Evolutionary conservation across 2,113 vertebrate species (phyloP).

Genomic region (Oryzias javanicus): DNA sequence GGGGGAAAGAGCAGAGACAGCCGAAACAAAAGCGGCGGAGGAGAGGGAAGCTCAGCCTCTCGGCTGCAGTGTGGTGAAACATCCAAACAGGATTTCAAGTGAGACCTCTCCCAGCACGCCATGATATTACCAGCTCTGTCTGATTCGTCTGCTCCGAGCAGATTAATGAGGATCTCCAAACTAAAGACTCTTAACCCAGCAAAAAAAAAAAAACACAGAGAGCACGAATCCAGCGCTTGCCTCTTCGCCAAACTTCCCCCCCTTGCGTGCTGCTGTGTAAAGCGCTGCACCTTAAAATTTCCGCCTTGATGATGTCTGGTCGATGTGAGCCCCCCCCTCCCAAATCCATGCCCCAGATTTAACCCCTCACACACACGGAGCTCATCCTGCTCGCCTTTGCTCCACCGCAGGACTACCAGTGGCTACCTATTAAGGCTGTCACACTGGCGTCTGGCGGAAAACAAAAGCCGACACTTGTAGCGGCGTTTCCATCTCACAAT

Average conservation of each 20-base stretch:
- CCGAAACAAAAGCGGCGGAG: slow-evolving; percentile 56
- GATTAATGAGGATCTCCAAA: slow-evolving; percentile 66
- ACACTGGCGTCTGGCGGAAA: slow-evolving; percentile 27
- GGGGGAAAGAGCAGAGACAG: slow-evolving; percentile 20
- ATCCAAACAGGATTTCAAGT: slow-evolving; percentile 66
- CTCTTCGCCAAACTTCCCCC: slow-evolving; percentile 13
- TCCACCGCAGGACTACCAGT: slow-evolving; percentile 11
- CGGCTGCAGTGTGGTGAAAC: slow-evolving; percentile 56
- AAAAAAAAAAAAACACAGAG: slow-evolving; percentile 17
- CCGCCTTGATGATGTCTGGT: slow-evolving; percentile 15
- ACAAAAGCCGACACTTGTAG: slow-evolving; percentile 39
- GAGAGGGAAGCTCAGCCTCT: slow-evolving; percentile 34
- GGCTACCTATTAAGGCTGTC: slow-evolving; percentile 42
- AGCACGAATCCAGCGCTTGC: slow-evolving; percentile 22
- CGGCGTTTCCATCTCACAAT: slow-evolving; percentile 24
- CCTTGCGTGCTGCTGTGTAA: slow-evolving; percentile 12
- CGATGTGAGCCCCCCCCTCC: slow-evolving; percentile 18
- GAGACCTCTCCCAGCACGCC: slow-evolving; percentile 50
- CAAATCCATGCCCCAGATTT: slow-evolving; percentile 51
- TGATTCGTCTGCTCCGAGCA: slow-evolving; percentile 46
- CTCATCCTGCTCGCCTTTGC: background rate
- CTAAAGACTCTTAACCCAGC: slow-evolving; percentile 62
- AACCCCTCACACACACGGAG: slow-evolving; percentile 23
- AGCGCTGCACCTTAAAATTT: slow-evolving; percentile 20
- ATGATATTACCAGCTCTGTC: slow-evolving; percentile 48